A percentile compares a stretch with the other conserved stretches of the same genome.
Conservation (phyloP, 2,888 invertebrate genomes). For the Alcis repandata region DNA sequence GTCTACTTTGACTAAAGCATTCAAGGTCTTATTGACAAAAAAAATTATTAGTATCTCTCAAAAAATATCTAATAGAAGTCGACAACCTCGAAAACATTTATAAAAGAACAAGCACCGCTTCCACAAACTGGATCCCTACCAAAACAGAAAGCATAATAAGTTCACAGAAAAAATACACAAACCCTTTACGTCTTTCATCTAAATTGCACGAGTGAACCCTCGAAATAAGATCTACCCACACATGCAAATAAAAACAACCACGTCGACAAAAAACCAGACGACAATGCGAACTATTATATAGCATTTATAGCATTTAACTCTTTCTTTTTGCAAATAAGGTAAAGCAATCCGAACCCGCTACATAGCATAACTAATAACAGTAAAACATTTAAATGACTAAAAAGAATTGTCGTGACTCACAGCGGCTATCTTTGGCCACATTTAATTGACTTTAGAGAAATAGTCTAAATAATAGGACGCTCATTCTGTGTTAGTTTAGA, state of each 20-base stretch:
- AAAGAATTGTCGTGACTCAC: constrained; percentile 56
- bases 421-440: constrained; percentile 67
- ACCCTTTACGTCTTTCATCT: constrained; percentile 25
- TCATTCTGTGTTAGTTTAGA: constrained; percentile 50
- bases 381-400: constrained; percentile 66
- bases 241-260: constrained; percentile 36
- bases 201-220: constrained; percentile 31
- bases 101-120: not conserved
- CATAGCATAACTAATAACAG: constrained; percentile 57
- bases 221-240: constrained; percentile 25
- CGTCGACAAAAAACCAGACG: constrained; percentile 35
- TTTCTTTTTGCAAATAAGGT: constrained; percentile 47
- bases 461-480: constrained; percentile 57
- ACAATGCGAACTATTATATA: constrained; percentile 43
- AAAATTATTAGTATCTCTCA: too few species aligned
- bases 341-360: constrained; percentile 37
- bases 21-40: too few species aligned
- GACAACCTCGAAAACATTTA: not conserved
- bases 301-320: constrained; percentile 27
- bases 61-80: too few species aligned
- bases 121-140: not conserved
- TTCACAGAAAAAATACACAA: constrained; percentile 14
- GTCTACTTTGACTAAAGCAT: too few species aligned
- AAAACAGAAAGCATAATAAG: constrained; percentile 5
- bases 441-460: constrained; percentile 82